Evolutionary conservation across 2,888 invertebrate genomes (phyloP).

Genomic region (Epinotia bilunana): DNA sequence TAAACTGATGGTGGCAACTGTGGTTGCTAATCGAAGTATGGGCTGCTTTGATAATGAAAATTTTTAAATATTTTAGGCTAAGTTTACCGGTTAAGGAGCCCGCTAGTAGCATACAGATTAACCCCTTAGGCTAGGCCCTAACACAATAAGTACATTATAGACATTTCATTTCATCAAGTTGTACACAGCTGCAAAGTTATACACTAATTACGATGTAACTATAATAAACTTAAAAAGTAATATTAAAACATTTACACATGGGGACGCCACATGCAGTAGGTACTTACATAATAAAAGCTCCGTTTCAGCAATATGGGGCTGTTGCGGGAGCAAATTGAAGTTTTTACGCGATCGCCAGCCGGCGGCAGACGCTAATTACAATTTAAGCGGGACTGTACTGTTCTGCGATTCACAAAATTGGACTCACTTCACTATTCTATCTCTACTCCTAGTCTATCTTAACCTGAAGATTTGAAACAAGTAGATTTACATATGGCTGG

Average conservation of each 20-base stretch:
- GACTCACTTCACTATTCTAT: not conserved
- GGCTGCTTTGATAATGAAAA: too few relatives aligned
- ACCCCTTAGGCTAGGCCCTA: too few relatives aligned
- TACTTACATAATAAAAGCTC: constrained; percentile 29
- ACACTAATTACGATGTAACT: not conserved
- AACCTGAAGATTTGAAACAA: not conserved
- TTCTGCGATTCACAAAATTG: not conserved
- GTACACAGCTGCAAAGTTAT: not conserved
- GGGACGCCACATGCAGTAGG: not conserved
- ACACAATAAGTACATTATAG: too few relatives aligned
- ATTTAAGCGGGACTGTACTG: constrained; percentile 36
- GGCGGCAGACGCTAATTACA: constrained; percentile 39
- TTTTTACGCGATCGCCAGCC: constrained; percentile 41
- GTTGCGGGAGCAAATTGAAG: constrained; percentile 39
- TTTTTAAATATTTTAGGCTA: too few relatives aligned
- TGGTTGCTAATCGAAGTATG: too few relatives aligned
- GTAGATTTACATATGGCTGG: too few relatives aligned
- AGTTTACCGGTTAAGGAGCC: too few relatives aligned
- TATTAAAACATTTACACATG: constrained; percentile 20
- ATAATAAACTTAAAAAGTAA: not conserved
- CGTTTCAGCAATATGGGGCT: constrained; percentile 27
- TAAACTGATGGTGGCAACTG: too few relatives aligned
- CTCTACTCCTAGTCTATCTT: not conserved
- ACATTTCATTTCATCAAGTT: not conserved
- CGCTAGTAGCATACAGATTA: too few relatives aligned